Evolutionary conservation across 2,888 invertebrate species (phyloP).

Genomic region (Heliconius ethilla): DNA sequence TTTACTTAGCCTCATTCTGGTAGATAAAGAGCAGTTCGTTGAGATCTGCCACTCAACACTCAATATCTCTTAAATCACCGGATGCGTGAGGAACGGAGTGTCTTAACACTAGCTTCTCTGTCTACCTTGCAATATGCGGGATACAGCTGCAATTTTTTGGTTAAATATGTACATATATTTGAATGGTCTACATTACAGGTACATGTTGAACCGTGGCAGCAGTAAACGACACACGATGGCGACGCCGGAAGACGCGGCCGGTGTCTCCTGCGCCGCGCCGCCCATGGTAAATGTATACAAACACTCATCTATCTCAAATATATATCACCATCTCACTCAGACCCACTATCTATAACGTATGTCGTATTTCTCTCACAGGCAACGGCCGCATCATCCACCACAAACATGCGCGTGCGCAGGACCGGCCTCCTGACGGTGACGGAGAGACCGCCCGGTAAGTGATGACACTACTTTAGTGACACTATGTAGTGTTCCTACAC

Average conservation of each 20-base stretch:
- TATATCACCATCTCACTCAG: not conserved
- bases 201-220: conserved; percentile 89
- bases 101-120: not conserved
- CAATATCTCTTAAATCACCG: not conserved
- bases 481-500: not conserved
- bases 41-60: not conserved
- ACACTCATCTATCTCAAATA: not conserved
- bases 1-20: not conserved
- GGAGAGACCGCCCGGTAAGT: conserved; percentile 91
- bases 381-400: conserved; percentile 64
- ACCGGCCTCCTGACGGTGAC: conserved; percentile 93
- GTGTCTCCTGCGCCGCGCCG: conserved; percentile 60
- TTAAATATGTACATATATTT: not conserved
- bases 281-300: conserved; percentile 61
- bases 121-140: not conserved
- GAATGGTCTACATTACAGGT: conserved; percentile 79
- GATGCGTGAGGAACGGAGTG: not conserved
- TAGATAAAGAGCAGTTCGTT: not conserved
- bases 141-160: not conserved
- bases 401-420: conserved; percentile 86
- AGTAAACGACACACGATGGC: conserved; percentile 90
- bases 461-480: not conserved
- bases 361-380: not conserved
- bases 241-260: conserved; percentile 87
- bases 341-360: not conserved